Base-by-base conservation (phyloP, 2,113 vertebrate genomes). In the Thymallus thymallus region DNA sequence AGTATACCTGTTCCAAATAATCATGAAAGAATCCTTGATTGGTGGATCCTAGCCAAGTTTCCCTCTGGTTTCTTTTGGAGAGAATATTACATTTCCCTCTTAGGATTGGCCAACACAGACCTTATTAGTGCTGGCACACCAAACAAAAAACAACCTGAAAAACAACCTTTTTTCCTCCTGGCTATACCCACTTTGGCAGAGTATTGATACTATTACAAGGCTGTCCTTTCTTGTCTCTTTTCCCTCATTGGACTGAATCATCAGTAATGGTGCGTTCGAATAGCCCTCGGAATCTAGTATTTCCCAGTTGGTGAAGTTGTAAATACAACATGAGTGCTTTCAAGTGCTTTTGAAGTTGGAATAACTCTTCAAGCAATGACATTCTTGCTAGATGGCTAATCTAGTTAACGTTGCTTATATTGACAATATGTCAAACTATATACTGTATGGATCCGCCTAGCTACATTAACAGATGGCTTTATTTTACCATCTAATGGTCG, bases 1-100 rank as follows among this genome's bases (percentile, higher is more conserved):
- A 66, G 70, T n/a, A n/a, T n/a, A 56, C 75, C 64, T 74, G 73
- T 75, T 66, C 76, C 78, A 86, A 81, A 82, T 35, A 82, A 84
- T 81, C 82, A 72, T 68, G 62, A 75, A 72, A 69, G 81, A 75
- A 74, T 76, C 81, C 0, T 79, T 83, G 30, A 82, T 75, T 84
- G 80, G 82, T 84, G 74, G 56, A 85, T 88, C 83, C 83, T 89
- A 82, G 82, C 86, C 73, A 30, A 76, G 75, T 80, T 12, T 58
- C 71, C 63, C 51, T 77, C 74, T 61, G 13, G 68, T 61, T 68
- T 70, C 70, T 64, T 68, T 68, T 65, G 70, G 73, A 87, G 71
- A 83, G 64, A 82, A 79, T 76, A 45, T 13, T 70, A 62, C 68
- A 77, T 3, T 82, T 77, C 32, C 71, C 32, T 76, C 62, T 1